A percentile compares a stretch with the other conserved stretches of the same genome.
Conservation (phyloP, 2,113 vertebrate genomes). For the Peromyscus maniculatus region DNA sequence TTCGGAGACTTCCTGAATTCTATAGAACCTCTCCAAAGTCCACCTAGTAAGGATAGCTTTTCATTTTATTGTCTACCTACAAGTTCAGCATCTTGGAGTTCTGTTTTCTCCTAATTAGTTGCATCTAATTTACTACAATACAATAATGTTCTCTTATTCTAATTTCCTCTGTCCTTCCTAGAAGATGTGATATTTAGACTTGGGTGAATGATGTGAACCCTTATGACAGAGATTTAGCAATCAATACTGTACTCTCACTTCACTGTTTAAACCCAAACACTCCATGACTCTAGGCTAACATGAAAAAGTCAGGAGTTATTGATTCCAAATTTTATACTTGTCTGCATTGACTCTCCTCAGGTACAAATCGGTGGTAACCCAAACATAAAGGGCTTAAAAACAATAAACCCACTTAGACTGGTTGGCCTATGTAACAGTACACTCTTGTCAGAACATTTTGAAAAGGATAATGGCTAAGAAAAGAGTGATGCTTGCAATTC, state of each 20-base stretch:
- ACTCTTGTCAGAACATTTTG: background rate
- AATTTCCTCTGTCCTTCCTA: slow-evolving; percentile 8
- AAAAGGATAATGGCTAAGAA: slow-evolving; percentile 13
- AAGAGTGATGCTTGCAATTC: background rate
- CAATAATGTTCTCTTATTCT: slow-evolving; percentile 1
- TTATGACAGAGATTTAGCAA: background rate
- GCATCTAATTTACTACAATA: background rate
- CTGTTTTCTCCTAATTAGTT: background rate
- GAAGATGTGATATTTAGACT: slow-evolving; percentile 18
- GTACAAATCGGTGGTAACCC: background rate
- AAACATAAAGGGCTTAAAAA: background rate
- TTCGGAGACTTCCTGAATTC: slow-evolving; percentile 24
- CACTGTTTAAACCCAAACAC: background rate
- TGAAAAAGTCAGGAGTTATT: background rate
- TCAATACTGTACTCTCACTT: background rate
- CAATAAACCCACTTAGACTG: background rate
- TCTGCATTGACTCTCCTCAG: background rate
- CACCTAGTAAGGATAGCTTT: background rate
- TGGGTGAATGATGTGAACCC: background rate
- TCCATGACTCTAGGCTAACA: background rate
- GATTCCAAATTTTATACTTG: background rate
- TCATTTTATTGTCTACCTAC: background rate
- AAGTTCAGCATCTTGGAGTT: slow-evolving; percentile 29
- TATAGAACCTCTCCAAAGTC: slow-evolving; percentile 10
- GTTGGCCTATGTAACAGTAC: background rate